phyloP scores from a whole-genome alignment of 2,888 invertebrate genomes.

The Caprella mutica region DNA sequence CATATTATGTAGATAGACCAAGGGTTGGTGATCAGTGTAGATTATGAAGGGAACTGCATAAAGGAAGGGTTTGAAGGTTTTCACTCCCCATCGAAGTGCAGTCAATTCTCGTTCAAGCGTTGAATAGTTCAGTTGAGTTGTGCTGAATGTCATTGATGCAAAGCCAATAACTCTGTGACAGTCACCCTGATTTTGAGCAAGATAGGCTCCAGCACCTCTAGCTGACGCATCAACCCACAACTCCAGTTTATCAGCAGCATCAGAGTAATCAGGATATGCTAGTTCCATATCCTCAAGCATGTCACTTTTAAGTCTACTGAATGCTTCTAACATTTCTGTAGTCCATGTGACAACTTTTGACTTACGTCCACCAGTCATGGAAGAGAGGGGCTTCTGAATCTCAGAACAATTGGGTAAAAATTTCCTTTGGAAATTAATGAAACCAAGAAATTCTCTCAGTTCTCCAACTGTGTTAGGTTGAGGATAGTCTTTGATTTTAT shows the following conservation, averaged over 20 bases:
- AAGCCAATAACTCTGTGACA: no score
- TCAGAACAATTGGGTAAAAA: slow-evolving; percentile 13
- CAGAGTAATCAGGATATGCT: background rate
- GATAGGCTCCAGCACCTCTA: no score
- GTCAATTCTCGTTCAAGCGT: no score
- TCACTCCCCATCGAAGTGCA: no score
- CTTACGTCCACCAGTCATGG: background rate
- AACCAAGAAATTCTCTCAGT: slow-evolving; percentile 26
- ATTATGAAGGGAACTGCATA: no score
- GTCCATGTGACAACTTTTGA: background rate
- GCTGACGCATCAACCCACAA: background rate
- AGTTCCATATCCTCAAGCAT: background rate
- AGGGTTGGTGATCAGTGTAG: no score
- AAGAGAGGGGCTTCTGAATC: background rate
- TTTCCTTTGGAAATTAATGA: slow-evolving; percentile 22
- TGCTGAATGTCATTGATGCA: no score
- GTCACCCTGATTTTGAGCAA: no score
- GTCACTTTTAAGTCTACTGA: background rate
- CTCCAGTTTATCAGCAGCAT: background rate
- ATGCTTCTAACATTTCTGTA: background rate
- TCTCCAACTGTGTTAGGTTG: slow-evolving; percentile 14
- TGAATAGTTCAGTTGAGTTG: no score
- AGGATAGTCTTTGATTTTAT: slow-evolving; percentile 21
- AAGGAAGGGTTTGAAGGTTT: no score
- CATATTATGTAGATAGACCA: background rate